phyloP scores from a whole-genome alignment of 2,797 vertebrate species.

The Limnodromus scolopaceus region DNA sequence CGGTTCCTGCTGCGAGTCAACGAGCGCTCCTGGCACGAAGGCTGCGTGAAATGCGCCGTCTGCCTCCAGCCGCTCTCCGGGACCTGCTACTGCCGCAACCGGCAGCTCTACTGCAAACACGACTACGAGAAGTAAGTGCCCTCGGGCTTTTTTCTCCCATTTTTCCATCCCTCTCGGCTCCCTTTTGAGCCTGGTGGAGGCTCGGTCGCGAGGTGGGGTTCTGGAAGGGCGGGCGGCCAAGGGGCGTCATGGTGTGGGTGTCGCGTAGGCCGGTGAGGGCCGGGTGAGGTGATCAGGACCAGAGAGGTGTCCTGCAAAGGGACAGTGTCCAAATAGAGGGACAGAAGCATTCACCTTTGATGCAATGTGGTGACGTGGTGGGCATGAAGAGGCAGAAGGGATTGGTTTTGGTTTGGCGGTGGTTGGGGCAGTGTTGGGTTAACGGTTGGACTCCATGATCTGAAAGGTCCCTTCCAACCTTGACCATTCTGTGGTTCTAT shows the following conservation, averaged over 20 bases:
- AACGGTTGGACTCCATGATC: not conserved
- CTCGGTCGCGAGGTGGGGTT: too few relatives aligned
- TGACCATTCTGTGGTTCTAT: not conserved
- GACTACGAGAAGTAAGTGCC: conserved; percentile 92
- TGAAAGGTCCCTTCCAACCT: not conserved
- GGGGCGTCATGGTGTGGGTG: fast-evolving
- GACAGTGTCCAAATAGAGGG: not conserved
- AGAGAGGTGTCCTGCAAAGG: not conserved
- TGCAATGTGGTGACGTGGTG: fast-evolving
- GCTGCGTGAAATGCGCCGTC: conserved; percentile 88
- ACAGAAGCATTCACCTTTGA: fast-evolving
- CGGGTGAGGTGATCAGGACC: not conserved
- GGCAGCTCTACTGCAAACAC: conserved; percentile 90
- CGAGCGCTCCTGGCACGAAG: conserved; percentile 91
- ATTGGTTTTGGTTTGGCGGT: not conserved
- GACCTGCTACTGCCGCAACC: conserved; percentile 89
- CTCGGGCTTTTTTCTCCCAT: fast-evolving
- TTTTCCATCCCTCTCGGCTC: too few relatives aligned
- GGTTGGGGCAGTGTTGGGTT: not conserved
- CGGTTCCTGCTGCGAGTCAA: conserved; percentile 90
- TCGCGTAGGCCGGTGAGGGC: fast-evolving
- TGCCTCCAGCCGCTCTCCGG: conserved; percentile 87
- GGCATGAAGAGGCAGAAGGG: not conserved
- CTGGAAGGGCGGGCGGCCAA: not conserved
- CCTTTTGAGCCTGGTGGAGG: not conserved